Percentiles rank a stretch among this genome's conserved stretches.
Conservation (phyloP, 1,140 invertebrate genomes). For the Condylostylus longicornis region DNA sequence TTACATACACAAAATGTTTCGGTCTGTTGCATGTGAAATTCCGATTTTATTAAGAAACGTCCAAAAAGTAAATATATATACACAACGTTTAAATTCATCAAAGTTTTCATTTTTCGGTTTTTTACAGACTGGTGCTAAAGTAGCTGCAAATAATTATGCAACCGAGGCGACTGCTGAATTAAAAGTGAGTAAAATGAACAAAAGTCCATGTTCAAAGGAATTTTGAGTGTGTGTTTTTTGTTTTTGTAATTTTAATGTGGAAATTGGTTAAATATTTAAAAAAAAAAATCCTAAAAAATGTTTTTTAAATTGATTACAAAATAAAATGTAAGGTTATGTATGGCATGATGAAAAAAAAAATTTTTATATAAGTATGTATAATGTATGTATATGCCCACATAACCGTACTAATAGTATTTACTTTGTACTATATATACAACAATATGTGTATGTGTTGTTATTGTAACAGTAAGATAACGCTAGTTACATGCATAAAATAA, state of each 20-base stretch:
- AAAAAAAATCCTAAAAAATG: background rate
- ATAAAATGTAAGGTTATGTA: background rate
- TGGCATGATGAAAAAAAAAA: background rate
- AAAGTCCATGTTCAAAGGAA: background rate
- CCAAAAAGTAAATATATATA: no score
- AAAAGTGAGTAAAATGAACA: conserved; percentile 26
- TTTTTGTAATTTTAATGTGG: background rate
- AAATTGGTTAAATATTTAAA: background rate
- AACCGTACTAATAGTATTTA: no score
- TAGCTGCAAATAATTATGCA: conserved; percentile 29
- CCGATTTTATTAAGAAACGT: no score
- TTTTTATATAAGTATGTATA: no score
- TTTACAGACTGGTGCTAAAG: conserved; percentile 28
- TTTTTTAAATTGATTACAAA: background rate
- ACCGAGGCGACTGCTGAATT: conserved; percentile 23
- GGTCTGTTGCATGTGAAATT: no score
- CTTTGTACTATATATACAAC: no score
- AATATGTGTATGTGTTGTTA: no score
- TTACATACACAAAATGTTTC: no score
- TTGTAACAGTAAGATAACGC: no score
- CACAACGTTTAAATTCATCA: no score
- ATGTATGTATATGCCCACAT: no score
- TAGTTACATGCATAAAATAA: no score
- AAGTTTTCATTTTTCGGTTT: conserved; percentile 33
- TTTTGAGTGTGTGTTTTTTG: conserved; percentile 2